Evolutionary conservation across 2,113 vertebrate genomes (phyloP).

Genomic region (Oenanthe melanoleuca): DNA sequence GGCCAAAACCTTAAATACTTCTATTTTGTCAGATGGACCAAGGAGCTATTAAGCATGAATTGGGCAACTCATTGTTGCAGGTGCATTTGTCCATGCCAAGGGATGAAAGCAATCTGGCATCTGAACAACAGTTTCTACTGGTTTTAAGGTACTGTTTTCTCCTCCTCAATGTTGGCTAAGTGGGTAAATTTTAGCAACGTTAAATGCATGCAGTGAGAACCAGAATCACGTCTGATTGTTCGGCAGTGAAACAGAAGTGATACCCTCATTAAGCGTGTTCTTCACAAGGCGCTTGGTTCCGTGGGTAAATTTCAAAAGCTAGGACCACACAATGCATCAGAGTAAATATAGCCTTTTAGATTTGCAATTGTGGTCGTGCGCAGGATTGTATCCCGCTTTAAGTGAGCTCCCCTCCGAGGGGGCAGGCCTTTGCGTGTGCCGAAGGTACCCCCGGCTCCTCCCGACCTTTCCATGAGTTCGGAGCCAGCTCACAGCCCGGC

Average conservation of each 20-base stretch:
- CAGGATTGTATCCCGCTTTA: neutral
- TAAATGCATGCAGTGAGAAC: fast-evolving
- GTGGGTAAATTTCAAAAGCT: neutral
- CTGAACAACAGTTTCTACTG: neutral
- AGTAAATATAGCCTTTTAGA: fast-evolving
- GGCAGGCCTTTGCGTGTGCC: fast-evolving
- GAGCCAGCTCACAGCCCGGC: neutral
- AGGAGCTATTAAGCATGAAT: neutral
- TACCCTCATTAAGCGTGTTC: neutral
- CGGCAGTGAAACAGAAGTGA: fast-evolving
- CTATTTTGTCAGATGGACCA: neutral
- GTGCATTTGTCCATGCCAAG: neutral
- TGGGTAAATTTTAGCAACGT: neutral
- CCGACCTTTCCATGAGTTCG: neutral
- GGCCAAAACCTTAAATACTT: neutral
- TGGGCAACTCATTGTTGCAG: neutral
- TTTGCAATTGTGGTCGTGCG: fast-evolving
- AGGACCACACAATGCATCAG: fast-evolving
- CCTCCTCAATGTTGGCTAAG: fast-evolving
- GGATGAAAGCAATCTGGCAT: neutral
- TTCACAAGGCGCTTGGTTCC: neutral
- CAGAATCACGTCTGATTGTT: fast-evolving
- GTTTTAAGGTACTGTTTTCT: neutral
- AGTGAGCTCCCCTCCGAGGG: fast-evolving
- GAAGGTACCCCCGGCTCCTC: neutral